Base-by-base conservation (phyloP, 2,113 vertebrate genomes). In the Rhinoderma darwinii region DNA sequence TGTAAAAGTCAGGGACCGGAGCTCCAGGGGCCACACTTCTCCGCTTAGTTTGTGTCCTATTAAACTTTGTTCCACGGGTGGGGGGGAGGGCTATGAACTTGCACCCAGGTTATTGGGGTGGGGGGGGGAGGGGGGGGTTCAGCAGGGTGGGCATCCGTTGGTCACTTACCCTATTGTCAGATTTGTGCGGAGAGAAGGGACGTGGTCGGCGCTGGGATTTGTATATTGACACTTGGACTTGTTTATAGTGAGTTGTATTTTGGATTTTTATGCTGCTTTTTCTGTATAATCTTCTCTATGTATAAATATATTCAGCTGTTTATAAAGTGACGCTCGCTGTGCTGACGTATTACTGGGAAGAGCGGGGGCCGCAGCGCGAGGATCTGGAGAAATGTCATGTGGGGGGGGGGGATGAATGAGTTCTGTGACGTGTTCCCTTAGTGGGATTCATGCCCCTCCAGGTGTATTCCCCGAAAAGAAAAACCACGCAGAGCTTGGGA, bases 181-280 rank as follows among this genome's bases (percentile, higher is more conserved):
- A n/a, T n/a, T 27, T 1, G 27, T 10, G 10, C 66, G 35, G 66
- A 5, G 3, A 5, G 66, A 3, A 15, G 32, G 66, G n/a, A n/a
- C n/a, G n/a, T n/a, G 30, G 39, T 14, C 47, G 7, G 75, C 17
- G 0, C 18, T 20, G n/a, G 20, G 74, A 50, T 50, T 50, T 76
- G 17, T 78, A 78, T 50, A 30, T n/a, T 43, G 22, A 44, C 72
- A 50, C 74, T 77, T n/a, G n/a, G n/a, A n/a, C n/a, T n/a, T 80
- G 78, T 61, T 81, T 81, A 12, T 81, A 43, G 78, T 81, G 77
- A 20, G 30, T 56, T 56, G 78, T 37, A 27, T 63, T 81, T 43
- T 41, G 78, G 54, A 81, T 63, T 81, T 81, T 81, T 81, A 32
- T 43, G 56, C 50, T n/a, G 30, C 41, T 32, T 32, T 30, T 77